Base-by-base conservation (phyloP, 2,113 vertebrate genomes). In the Plestiodon gilberti region DNA sequence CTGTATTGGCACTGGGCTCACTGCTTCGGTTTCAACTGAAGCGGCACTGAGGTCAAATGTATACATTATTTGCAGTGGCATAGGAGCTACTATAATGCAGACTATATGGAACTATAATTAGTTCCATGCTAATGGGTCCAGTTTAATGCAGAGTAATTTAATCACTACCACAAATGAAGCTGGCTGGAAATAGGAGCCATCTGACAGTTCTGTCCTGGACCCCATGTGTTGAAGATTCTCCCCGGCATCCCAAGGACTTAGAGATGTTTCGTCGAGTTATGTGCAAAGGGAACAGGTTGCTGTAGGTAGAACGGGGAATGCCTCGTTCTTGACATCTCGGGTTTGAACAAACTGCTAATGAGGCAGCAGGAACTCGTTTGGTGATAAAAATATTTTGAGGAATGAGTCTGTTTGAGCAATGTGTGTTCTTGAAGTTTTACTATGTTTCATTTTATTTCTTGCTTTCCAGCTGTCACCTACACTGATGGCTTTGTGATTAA, bases 391-490 rank as follows among this genome's bases (percentile, higher is more conserved):
- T 88, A 64, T 62, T 71, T 17, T 83, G 67, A 79, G 38, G 76
- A 57, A 86, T 86, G 76, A 71, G 67, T 80, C 55, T 38, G 43
- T 23, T 64, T 79, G 35, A 64, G 59, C 64, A 73, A 73, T 83
- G 57, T 70, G 57, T 38, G 33, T 71, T 83, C 67, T 61, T 83
- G 73, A 78, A 78, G 74, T 61, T 78, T 78, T 73, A 48, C 75
- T 67, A 62, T 78, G 75, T 88, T 83, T 57, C 67, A 71, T 83
- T 83, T 70, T 83, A 73, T 83, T 88, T 83, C 55, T 23, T 83
- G 55, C 55, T 88, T 79, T 64, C 76, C 57, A 80, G 77, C 78
- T 86, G 84, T 73, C 78, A 80, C 7, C 67, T 79, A 23, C 40
- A 78, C 35, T 83, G 75, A 79, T 71, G 57, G 64, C 67, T 79